Percentiles rank a stretch among this genome's conserved stretches.
Evolutionary conservation across 2,888 invertebrate genomes (phyloP).

Genomic region (Parochlus steinenii): DNA sequence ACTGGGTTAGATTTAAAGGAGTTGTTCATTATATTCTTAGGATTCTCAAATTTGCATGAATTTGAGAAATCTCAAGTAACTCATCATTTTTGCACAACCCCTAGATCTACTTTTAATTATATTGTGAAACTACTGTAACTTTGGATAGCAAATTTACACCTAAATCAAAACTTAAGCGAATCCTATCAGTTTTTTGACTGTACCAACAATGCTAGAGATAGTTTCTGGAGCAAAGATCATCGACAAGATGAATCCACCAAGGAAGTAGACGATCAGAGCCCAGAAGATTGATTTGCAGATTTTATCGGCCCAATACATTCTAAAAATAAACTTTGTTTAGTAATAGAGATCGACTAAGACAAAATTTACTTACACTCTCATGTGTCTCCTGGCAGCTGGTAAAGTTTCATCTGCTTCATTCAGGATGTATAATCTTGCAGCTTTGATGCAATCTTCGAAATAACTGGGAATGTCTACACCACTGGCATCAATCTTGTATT

Average conservation of each 20-base stretch:
- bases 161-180: too few species aligned
- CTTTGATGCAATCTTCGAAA: conserved; percentile 64
- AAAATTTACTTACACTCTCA: conserved; percentile 50
- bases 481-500: conserved; percentile 52
- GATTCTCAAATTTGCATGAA: too few species aligned
- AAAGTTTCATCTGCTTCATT: conserved; percentile 69
- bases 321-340: conserved; percentile 31
- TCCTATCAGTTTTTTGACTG: too few species aligned
- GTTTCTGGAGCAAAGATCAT: conserved; percentile 6
- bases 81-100: too few species aligned
- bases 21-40: too few species aligned
- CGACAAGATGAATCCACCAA: conserved; percentile 11
- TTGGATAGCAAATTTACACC: too few species aligned
- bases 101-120: too few species aligned
- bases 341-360: background rate
- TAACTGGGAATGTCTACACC: conserved; percentile 57
- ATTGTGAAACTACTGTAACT: too few species aligned
- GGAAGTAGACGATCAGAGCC: conserved; percentile 37
- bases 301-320: conserved; percentile 76
- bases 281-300: conserved; percentile 51
- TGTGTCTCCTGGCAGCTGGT: conserved; percentile 61
- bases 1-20: too few species aligned
- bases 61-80: too few species aligned
- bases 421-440: conserved; percentile 63
- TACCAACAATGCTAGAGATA: too few species aligned